Base-by-base conservation (phyloP, 30 jellyfish, hydroid and myxozoan species). In the Sanderia malayensis region DNA sequence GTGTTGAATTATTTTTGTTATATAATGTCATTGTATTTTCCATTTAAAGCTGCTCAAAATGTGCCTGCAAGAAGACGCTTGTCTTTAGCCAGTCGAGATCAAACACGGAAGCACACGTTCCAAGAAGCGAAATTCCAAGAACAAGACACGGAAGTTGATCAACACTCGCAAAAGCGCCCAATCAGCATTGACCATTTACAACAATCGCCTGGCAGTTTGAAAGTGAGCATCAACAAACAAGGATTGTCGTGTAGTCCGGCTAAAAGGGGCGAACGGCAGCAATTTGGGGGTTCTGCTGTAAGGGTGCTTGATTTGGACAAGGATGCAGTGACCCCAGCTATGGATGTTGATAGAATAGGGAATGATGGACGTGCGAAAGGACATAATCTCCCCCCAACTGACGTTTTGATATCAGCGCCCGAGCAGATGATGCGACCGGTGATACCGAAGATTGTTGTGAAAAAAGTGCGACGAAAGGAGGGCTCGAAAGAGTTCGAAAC, bases 401-500 rank as follows among this genome's bases (percentile, higher is more conserved):
- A n/a, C n/a, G n/a, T n/a, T n/a, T n/a, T n/a, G n/a, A n/a, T n/a
- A n/a, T n/a, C n/a, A n/a, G n/a, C n/a, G n/a, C n/a, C n/a, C 31
- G 41, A 44, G 1, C 34, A 61, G 60, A 71, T 4, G 8, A 60
- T 29, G 71, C 76, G 82, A 44, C 93, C 93, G 2, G 73, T 71
- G 22, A 81, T 81, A 52, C 93, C 93, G 1, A 92, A 92, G 70
- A 92, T 92, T 30, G 86, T 92, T n/a, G 66, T 92, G 18, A 95
- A 94, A 30, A 61, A 84, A 55, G 85, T 80, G 26, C 85, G 67
- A 49, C 65, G 66, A 32, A 59, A 68, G 59, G 79, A 69, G 22
- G 99, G 99, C 2, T 77, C 95, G 0, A 68, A 85, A 32, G 99
- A 92, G 67, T 52, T 58, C 58, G 96, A 92, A 22, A 92, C 92